Conservation (phyloP, 2,888 invertebrate species). For the Tetheella fluctuosa region DNA sequence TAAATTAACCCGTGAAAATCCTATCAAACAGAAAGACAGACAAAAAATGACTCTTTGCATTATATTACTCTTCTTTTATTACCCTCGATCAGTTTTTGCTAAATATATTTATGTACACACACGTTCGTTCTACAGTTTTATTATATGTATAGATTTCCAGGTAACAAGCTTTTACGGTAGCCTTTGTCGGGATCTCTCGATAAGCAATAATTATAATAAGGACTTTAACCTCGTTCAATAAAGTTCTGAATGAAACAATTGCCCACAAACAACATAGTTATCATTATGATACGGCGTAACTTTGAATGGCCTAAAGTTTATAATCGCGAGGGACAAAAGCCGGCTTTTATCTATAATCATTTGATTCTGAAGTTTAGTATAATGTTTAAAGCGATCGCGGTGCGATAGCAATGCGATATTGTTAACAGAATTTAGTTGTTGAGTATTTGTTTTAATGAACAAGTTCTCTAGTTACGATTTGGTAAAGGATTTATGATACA, state of each 20-base stretch:
- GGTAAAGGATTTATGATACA: background rate
- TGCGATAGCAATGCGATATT: constrained; percentile 2
- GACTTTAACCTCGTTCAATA: constrained; percentile 6
- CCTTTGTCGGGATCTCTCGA: background rate
- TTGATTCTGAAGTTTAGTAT: background rate
- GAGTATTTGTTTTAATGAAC: constrained; percentile 1
- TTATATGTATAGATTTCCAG: no score
- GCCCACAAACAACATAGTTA: background rate
- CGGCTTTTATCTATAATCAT: constrained; percentile 9
- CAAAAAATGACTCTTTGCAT: no score
- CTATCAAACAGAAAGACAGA: no score
- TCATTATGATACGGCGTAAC: constrained; percentile 4
- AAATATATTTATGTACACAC: no score
- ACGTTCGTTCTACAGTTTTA: no score
- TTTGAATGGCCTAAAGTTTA: constrained; percentile 8
- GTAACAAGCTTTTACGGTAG: constrained; percentile 5
- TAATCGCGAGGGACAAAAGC: constrained; percentile 11
- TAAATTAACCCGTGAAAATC: no score
- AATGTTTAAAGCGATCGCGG: constrained; percentile 6
- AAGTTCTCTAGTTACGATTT: background rate
- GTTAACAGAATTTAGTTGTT: constrained; percentile 24
- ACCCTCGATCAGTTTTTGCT: no score
- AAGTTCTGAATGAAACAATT: constrained; percentile 10
- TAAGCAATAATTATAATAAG: constrained; percentile 4
- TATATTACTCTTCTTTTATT: no score